These are phyloP conservation scores for Ictidomys tridecemlineatus DNA, from an alignment of 2,113 vertebrate species.

Conservation along the genomic window DNA sequence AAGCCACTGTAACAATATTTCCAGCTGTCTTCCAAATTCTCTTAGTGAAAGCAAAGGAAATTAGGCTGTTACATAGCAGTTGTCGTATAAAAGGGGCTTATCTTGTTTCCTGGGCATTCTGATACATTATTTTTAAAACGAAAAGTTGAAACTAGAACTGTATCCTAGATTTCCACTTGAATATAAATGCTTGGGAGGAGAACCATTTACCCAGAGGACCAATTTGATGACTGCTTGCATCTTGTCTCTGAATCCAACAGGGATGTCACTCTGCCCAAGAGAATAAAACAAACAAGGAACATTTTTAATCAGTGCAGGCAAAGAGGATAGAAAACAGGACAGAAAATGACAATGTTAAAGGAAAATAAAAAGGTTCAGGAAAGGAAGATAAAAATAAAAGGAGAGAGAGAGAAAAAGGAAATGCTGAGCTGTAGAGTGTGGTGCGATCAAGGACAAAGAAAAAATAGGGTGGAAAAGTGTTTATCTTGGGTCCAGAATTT, in stretches of 20 bases:
- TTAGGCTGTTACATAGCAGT: not conserved
- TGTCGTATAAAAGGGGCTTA: not conserved
- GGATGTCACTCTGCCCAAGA: not conserved
- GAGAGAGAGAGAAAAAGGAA: not conserved
- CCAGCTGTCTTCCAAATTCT: not conserved
- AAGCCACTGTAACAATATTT: not conserved
- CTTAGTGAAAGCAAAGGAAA: not conserved
- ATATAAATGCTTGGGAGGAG: not conserved
- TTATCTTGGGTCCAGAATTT: not conserved
- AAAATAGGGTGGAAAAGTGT: not conserved
- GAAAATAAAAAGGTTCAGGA: not conserved
- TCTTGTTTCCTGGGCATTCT: not conserved
- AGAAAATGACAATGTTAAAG: not conserved
- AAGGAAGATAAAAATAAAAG: not conserved
- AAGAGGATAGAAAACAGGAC: not conserved
- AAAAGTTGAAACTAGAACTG: not conserved
- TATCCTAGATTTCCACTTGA: not conserved
- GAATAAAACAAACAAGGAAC: not conserved
- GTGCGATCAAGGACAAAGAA: not conserved
- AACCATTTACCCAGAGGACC: not conserved
- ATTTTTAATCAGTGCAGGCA: not conserved
- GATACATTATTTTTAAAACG: constrained; percentile 29
- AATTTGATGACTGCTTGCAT: not conserved
- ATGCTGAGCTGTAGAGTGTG: not conserved
- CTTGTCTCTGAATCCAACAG: not conserved